Base-by-base conservation (phyloP, 92 coral and sea anemone genomes). In the Zoanthus solanderi region DNA sequence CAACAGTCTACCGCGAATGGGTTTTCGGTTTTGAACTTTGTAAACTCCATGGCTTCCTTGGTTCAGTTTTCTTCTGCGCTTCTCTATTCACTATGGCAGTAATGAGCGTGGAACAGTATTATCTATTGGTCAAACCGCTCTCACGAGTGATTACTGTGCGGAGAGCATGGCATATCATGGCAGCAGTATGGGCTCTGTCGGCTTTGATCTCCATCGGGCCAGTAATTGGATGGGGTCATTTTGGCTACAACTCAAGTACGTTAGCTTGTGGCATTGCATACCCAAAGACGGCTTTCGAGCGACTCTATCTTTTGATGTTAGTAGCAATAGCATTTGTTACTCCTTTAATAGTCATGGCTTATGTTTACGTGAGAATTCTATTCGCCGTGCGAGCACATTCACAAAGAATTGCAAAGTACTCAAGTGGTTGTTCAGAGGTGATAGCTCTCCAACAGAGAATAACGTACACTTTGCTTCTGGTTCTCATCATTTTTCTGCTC, bases 61-160 rank as follows among this genome's bases (percentile, higher is more conserved):
- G 96, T 18, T 95, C 98, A 37, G 84, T 95, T 66, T 95, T 95
- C 92, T 93, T 95, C 87, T 95, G 98, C 76, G 91, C 82, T 16
- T 95, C 98, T 34, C 88, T 95, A 58, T 95, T 95, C 47, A 95
- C 98, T 44, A 83, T 95, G 61, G 94, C 98, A 8, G 91, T 95
- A 9, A 95, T 95, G 98, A 95, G 98, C 18, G 90, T 95, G 44
- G 98, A 95, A 23, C 98, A 95, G 89, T 95, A 91, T 85, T 92
- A 91, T 52, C 87, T 94, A n/a, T 85, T 95, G 6, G 98, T 93
- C 37, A 93, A 87, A 88, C 98, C 98, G 68, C 89, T 95, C 13
- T 93, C 98, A 15, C 92, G 98, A 28, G 71, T 94, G 18, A 95
- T 95, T 48, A 95, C 96, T 7, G 90, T 91, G 6, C 90, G 89